These are phyloP conservation scores for Hydrophis major DNA, from an alignment of 2,797 vertebrate species.

Conservation along the genomic window DNA sequence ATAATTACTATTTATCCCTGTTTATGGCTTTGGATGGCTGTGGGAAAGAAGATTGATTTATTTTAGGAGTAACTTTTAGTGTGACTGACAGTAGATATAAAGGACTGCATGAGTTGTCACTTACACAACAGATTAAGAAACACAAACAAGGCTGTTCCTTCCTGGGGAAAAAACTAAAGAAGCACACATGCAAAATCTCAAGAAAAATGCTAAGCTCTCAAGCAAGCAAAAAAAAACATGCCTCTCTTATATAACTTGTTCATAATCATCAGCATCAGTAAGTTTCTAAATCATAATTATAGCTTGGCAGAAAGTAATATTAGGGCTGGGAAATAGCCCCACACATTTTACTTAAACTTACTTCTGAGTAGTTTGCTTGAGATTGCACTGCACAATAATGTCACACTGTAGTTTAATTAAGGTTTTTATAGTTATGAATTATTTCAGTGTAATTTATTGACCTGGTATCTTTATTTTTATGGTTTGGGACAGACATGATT, in stretches of 20 bases:
- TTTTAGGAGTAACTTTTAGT: constrained; percentile 46
- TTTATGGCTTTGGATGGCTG: constrained; percentile 56
- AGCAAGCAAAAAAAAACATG: not conserved
- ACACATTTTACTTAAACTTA: not conserved
- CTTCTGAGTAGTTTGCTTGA: not conserved
- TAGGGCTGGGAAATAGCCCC: not conserved
- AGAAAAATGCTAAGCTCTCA: not conserved
- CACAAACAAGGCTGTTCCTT: accelerated
- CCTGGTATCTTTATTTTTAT: constrained; percentile 2
- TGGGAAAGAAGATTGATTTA: constrained; percentile 41
- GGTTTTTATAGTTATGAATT: not conserved
- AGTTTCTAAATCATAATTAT: not conserved
- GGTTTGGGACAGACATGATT: not conserved
- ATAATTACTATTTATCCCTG: constrained; percentile 66
- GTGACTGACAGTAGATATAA: constrained; percentile 33
- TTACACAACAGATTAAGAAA: not conserved
- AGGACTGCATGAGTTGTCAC: constrained; percentile 21
- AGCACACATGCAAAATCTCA: constrained; percentile 22
- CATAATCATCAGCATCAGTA: constrained; percentile 29
- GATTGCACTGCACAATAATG: not conserved
- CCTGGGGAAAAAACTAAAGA: not conserved
- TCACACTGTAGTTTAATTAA: constrained; percentile 4
- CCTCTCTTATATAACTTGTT: not conserved
- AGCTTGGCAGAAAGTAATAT: not conserved
- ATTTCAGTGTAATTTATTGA: constrained; percentile 10